phyloP scores from a whole-genome alignment of 2,797 vertebrate species.

The Urophycis tenuis region DNA sequence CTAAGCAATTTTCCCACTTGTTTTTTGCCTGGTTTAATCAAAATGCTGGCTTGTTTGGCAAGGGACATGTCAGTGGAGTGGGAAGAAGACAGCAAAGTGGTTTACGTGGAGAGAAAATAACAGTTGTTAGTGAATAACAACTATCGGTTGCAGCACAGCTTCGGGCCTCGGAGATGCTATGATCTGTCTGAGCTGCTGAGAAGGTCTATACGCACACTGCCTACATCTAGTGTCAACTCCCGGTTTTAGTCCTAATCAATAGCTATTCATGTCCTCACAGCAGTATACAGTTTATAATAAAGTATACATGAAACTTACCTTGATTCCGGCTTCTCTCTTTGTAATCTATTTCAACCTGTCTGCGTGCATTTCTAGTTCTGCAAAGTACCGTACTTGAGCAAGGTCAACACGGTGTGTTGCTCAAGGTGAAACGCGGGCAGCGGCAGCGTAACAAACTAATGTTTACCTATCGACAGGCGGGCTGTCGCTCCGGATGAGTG shows the following conservation, averaged over 20 bases:
- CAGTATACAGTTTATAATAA: no score
- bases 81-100: not conserved
- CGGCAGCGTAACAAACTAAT: not conserved
- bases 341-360: not conserved
- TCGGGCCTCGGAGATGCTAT: not conserved
- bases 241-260: no score
- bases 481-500: not conserved
- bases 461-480: not conserved
- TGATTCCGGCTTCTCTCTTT: not conserved
- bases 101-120: not conserved
- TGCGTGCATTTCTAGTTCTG: not conserved
- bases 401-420: not conserved
- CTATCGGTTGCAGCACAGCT: not conserved
- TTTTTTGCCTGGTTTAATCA: not conserved
- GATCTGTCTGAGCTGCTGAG: not conserved
- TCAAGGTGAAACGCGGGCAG: not conserved
- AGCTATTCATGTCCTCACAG: not conserved
- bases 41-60: not conserved
- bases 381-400: not conserved
- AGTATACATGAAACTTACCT: not conserved
- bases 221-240: not conserved
- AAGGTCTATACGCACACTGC: not conserved
- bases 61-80: not conserved
- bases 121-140: not conserved
- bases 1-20: not conserved